These are phyloP conservation scores for Papilio polytes DNA, from an alignment of 1,140 invertebrate species.

Conservation along the genomic window DNA sequence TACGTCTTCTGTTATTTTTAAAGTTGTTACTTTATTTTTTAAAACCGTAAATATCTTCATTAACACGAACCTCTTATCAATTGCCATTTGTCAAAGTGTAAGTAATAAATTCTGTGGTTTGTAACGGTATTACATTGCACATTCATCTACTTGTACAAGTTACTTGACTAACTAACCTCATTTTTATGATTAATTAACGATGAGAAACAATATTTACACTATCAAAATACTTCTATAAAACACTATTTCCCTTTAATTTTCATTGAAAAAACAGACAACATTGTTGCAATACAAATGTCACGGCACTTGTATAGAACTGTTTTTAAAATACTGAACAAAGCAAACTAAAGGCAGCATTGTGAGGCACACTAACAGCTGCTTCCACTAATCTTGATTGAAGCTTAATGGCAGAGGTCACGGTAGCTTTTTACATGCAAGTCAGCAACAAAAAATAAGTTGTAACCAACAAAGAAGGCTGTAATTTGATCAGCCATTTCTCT, in stretches of 20 bases:
- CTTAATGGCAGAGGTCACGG: conserved; percentile 58
- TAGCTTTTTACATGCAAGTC: conserved; percentile 45
- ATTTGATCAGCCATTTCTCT: conserved; percentile 40
- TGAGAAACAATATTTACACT: neutral
- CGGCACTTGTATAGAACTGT: too few species aligned
- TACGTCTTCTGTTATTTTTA: neutral
- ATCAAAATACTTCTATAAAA: too few species aligned
- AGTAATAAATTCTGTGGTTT: conserved; percentile 60
- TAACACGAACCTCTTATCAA: conserved; percentile 63
- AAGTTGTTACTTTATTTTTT: conserved; percentile 30
- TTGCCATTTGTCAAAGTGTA: conserved; percentile 62
- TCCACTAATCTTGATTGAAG: conserved; percentile 55
- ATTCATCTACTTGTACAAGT: conserved; percentile 22
- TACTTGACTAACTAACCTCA: neutral
- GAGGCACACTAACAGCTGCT: conserved; percentile 52
- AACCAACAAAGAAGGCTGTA: conserved; percentile 31
- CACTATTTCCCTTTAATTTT: too few species aligned
- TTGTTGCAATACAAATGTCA: too few species aligned
- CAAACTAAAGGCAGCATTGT: conserved; percentile 46
- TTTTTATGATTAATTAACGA: neutral
- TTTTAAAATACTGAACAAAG: too few species aligned
- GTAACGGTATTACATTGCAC: conserved; percentile 29
- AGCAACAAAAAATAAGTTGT: conserved; percentile 47
- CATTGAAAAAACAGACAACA: too few species aligned
- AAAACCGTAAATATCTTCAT: conserved; percentile 59